Base-by-base conservation (phyloP, 2,888 invertebrate genomes). In the Pecten maximus region DNA sequence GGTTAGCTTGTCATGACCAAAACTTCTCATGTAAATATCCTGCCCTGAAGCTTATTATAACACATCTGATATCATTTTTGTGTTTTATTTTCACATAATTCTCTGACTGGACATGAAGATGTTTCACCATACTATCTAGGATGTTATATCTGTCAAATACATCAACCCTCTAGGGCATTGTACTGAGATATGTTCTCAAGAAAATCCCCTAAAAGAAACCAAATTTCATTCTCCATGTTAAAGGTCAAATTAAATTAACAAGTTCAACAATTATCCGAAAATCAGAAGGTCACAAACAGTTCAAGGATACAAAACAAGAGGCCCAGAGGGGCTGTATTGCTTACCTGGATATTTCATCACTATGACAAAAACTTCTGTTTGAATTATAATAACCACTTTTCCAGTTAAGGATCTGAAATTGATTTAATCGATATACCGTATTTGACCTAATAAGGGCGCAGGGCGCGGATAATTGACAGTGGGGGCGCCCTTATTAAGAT, bases 61-160 rank as follows among this genome's bases (percentile, higher is more conserved):
- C 74, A 74, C 2, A 35, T 74, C 28, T 74, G 28, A 74, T 74
- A 74, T 74, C 74, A 74, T 35, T 74, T 74, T 28, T 28, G 12
- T 74, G 35, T 74, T 74, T 74, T 35, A 74, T 74, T 35, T 35
- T 74, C 74, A 74, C 28, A 74, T 28, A 35, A 74, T 28, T 74
- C 74, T 74, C 74, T 74, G 74, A 74, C 74, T 74, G 74, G 44
- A 44, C 23, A 74, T 74, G 74, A 12, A 74, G 35, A 74, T 15
- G 10, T 74, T 44, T 54, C 54, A 2, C 54, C n/a, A 54, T n/a
- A 19, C 54, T 23, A 54, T 23, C 0, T 2, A 23, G 28, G 74
- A 35, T 28, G 23, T 35, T 74, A n/a, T n/a, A 74, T 74, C 74
- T 74, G 6, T 16, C n/a, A 74, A 10, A 60, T 35, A 28, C 15